Evolutionary conservation across 2,888 invertebrate species (phyloP), one percentile per base, ranked within the genome.

Genomic region (Aproaerema taeniolella): DNA sequence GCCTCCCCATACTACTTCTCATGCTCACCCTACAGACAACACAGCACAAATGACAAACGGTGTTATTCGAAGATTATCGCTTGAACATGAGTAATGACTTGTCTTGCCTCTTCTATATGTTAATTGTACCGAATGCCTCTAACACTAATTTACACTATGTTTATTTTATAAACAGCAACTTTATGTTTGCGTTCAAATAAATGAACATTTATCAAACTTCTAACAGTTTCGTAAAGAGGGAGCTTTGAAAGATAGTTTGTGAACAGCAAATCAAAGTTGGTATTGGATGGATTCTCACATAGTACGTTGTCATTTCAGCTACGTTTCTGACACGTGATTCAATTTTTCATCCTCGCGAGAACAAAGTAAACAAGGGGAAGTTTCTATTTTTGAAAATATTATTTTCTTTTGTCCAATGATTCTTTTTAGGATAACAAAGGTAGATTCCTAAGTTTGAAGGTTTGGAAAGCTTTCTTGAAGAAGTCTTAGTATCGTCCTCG

Each of bases 81-180:
- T 55, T 67, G 74, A 78, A 80, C 74, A 79, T 78, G 81, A 85
- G 76, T 81, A 83, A 85, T 82, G 78, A 73, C 67, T 57, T 63
- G 64, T 66, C 63, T 58, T 61, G 61, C 63, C 60, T 59, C 56
- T 55, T 67, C 62, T 70, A 69, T 63, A 72, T 78, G 79, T 80
- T 83, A 82, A 82, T 81, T 78, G 76, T 77, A 71, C 64, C 60
- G 68, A 72, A 73, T 68, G 65, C 66, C 67, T 58, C 74, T 58
- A 64, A 62, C 66, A 78, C 77, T 78, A 81, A 76, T 81, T 81
- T 73, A 80, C 81, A 69, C 67, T 64, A 57, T 79, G 76, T 82
- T 80, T 77, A 74, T 79, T 81, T 74, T 73, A 72, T 64, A 56
- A 59, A 49, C 47, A 26, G 63, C 68, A 58, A 66, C 37, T 31